Base-by-base conservation (phyloP, 2,113 vertebrate species). In the Dicerorhinus sumatrensis region DNA sequence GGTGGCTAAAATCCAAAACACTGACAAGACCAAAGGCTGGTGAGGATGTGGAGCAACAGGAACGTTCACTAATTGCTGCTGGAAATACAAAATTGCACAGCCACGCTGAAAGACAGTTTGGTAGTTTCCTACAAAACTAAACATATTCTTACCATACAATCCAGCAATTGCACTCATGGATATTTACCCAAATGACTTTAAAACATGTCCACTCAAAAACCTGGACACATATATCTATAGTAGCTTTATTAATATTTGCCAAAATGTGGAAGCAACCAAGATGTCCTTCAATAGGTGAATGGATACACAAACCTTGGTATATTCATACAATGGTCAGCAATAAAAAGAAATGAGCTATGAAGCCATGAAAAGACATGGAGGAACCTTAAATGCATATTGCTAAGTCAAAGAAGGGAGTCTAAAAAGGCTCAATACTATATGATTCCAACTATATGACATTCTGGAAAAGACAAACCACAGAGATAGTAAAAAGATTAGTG, bases 1-100 rank as follows among this genome's bases (percentile, higher is more conserved):
- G 51, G 92, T 36, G 20, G 56, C 72, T 56, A 90, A 96, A 94
- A 90, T 72, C 39, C 39, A 77, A 91, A 94, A 89, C 62, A 96
- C 23, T 70, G 25, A 75, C 65, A 92, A 3, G 46, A 80, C 42
- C 73, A 51, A 94, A 91, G 11, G 72, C 29, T 90, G 33, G 27
- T 63, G 14, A 82, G 31, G 67, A 69, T 77, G 13, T 7, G 17
- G 56, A 90, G 58, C 51, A 89, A 72, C 6, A 84, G 46, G 31
- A 94, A 48, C 31, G 33, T 31, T 65, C 25, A 27, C 60, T 77
- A 42, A 63, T 12, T 46, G n/a, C 63, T 81, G 48, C 12, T 6
- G 46, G 36, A 20, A 80, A 80, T 60, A 31, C 18, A 73, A n/a
- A 94, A 86, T 20, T 56, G 56, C 56, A 72, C 9, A 56, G 60